A percentile compares a stretch with the other conserved stretches of the same genome.
These are phyloP conservation scores for Poicephalus gulielmi DNA, from an alignment of 2,113 vertebrate genomes.

Conservation along the genomic window DNA sequence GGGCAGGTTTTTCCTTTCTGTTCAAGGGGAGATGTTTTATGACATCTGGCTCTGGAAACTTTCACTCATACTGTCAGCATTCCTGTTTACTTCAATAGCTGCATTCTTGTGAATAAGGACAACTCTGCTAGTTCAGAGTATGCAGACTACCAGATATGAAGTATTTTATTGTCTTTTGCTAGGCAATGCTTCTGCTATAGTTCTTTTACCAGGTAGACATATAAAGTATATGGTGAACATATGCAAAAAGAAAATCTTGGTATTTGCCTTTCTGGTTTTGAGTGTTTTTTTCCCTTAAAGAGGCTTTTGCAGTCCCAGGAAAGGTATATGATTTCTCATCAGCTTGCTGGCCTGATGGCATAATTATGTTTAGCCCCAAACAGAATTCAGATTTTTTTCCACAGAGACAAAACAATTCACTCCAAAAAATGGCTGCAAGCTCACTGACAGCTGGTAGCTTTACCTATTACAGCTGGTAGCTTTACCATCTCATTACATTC, in stretches of 20 bases:
- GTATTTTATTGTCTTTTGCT: neutral
- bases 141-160: neutral
- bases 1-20: slow-evolving; percentile 16
- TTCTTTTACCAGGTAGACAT: neutral
- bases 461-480: neutral
- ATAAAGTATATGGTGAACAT: neutral
- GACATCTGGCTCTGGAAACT: slow-evolving; percentile 43
- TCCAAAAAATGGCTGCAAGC: neutral
- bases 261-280: rapidly evolving
- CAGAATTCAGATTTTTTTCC: neutral
- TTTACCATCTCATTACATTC: neutral
- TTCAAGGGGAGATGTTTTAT: slow-evolving; percentile 17
- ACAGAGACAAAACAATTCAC: neutral
- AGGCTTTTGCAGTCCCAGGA: neutral
- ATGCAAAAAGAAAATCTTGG: neutral
- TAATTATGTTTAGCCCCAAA: neutral
- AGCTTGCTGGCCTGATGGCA: neutral
- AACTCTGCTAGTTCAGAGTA: neutral
- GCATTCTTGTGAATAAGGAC: slow-evolving; percentile 8
- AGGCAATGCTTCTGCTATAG: neutral
- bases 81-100: neutral
- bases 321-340: neutral
- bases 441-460: neutral
- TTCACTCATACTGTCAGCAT: neutral
- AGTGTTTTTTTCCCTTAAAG: neutral